phyloP scores from a whole-genome alignment of 2,113 vertebrate genomes.

The Leucoraja erinaceus region DNA sequence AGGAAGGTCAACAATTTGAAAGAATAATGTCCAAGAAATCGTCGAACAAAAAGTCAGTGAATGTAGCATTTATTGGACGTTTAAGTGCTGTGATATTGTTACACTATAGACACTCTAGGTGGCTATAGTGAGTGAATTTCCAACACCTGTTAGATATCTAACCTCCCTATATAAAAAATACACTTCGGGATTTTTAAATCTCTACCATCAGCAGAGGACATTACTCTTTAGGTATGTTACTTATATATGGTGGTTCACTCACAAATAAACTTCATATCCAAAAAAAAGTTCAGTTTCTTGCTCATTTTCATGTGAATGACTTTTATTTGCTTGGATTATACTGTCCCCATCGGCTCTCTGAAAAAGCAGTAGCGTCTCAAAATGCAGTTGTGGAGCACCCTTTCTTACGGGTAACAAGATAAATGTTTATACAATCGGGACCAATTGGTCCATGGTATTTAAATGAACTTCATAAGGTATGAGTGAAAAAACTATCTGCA shows the following conservation, averaged over 20 bases:
- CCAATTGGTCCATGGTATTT: neutral
- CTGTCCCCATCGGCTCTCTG: neutral
- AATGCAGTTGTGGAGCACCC: neutral
- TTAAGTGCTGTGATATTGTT: slow-evolving; percentile 33
- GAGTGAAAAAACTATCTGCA: neutral
- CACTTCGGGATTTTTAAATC: slow-evolving; percentile 19
- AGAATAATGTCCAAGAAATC: slow-evolving; percentile 28
- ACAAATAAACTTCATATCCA: slow-evolving; percentile 32
- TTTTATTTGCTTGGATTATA: neutral
- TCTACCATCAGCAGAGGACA: slow-evolving; percentile 13
- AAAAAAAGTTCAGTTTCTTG: slow-evolving; percentile 29
- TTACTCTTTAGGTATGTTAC: slow-evolving; percentile 36
- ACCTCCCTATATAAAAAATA: slow-evolving; percentile 2
- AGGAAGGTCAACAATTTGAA: slow-evolving; percentile 25
- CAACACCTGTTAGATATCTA: slow-evolving; percentile 33
- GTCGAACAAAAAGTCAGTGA: slow-evolving; percentile 17
- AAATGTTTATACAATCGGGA: neutral
- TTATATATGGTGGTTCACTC: slow-evolving; percentile 23
- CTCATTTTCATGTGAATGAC: neutral
- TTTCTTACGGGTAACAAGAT: neutral
- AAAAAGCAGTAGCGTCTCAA: neutral
- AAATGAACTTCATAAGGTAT: neutral
- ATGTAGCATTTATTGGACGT: slow-evolving; percentile 31
- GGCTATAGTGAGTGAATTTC: slow-evolving; percentile 6
- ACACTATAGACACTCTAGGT: slow-evolving; percentile 29